Evolutionary conservation across 1,140 invertebrate genomes (phyloP).

Genomic region (Heliconius hewitsoni): DNA sequence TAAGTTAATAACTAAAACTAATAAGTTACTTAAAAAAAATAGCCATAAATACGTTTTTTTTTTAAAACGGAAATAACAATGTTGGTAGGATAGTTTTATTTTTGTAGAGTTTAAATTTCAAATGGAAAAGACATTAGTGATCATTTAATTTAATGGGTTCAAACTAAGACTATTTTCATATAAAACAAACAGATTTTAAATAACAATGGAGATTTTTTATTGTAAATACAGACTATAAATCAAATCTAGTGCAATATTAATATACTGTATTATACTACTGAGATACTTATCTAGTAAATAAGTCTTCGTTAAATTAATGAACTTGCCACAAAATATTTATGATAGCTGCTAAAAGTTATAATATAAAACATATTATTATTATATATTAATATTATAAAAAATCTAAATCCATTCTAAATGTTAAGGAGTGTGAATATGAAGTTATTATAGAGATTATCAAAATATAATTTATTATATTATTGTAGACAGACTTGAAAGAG

Average conservation of each 20-base stretch:
- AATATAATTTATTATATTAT: not conserved
- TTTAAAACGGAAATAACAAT: too few relatives aligned
- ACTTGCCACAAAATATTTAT: constrained; percentile 5
- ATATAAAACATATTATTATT: not conserved
- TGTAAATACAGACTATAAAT: not conserved
- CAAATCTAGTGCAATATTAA: not conserved
- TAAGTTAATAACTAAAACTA: not conserved
- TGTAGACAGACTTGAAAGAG: not conserved
- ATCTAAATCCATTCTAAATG: constrained; percentile 8
- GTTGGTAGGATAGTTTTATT: too few relatives aligned
- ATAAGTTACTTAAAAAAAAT: not conserved
- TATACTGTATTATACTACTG: not conserved
- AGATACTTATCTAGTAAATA: not conserved
- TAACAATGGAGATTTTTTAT: not conserved
- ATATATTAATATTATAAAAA: not conserved
- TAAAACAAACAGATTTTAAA: not conserved
- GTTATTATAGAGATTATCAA: not conserved
- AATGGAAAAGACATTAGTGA: too few relatives aligned
- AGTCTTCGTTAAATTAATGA: not conserved
- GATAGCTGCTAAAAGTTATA: not conserved
- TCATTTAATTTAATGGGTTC: too few relatives aligned
- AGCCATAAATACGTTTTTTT: not conserved
- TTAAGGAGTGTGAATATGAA: not conserved
- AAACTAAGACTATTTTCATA: too few relatives aligned
- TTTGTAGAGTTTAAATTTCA: too few relatives aligned